phyloP scores from a whole-genome alignment of 1,140 invertebrate species.

The Papilio machaon region DNA sequence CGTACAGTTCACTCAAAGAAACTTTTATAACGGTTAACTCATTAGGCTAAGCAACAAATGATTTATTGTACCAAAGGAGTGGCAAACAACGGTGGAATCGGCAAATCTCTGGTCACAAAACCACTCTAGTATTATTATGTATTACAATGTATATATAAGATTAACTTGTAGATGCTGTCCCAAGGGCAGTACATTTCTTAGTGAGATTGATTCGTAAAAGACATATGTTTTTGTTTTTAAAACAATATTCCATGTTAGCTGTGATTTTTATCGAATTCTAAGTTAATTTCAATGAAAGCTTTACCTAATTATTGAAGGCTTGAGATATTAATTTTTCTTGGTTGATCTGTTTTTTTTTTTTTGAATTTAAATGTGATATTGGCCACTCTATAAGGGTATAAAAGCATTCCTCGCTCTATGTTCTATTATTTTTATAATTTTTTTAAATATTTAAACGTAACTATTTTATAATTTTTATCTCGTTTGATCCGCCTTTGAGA shows the following conservation, averaged over 20 bases:
- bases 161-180: constrained; percentile 20
- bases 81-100: background rate
- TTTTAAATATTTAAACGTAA: background rate
- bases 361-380: background rate
- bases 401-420: background rate
- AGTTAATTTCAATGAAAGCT: constrained; percentile 35
- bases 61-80: constrained; percentile 30
- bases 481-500: background rate
- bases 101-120: background rate
- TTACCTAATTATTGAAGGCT: background rate
- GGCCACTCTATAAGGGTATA: background rate
- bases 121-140: constrained; percentile 23
- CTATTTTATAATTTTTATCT: background rate
- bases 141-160: constrained; percentile 10
- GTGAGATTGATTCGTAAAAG: constrained; percentile 4
- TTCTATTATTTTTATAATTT: background rate
- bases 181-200: constrained; percentile 6
- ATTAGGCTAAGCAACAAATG: constrained; percentile 7
- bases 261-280: constrained; percentile 47
- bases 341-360: background rate
- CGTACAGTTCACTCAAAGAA: background rate
- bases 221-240: constrained; percentile 1
- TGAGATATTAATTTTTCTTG: background rate
- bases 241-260: constrained; percentile 42
- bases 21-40: constrained; percentile 14